Conservation (phyloP, 1,140 invertebrate genomes). For the Cotesia typhae region DNA sequence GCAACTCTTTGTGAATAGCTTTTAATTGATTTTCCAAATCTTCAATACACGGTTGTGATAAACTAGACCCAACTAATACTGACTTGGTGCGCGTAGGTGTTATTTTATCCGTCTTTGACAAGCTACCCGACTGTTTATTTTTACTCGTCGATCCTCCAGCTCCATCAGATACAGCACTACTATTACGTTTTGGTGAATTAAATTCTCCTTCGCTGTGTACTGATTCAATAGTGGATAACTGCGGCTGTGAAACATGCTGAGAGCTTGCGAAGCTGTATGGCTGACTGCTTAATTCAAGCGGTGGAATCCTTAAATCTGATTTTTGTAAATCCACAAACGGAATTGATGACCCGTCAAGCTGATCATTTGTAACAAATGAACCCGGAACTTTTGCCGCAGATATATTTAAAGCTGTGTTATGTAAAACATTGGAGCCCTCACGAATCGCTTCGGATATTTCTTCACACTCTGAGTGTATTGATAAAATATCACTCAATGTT, state of each 20-base stretch:
- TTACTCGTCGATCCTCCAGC: constrained; percentile 24
- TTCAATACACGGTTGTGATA: constrained; percentile 35
- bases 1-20: constrained; percentile 65
- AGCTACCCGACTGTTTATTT: neutral
- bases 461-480: constrained; percentile 74
- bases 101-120: neutral
- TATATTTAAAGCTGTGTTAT: constrained; percentile 45
- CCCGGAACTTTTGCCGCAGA: constrained; percentile 48
- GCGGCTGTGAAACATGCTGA: constrained; percentile 11
- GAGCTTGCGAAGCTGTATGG: neutral
- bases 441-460: constrained; percentile 63
- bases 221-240: constrained; percentile 14
- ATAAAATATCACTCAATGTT: constrained; percentile 75
- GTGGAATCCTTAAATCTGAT: constrained; percentile 44
- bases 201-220: constrained; percentile 27
- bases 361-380: constrained; percentile 27
- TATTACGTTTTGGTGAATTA: constrained; percentile 18
- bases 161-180: constrained; percentile 11
- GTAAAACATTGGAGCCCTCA: constrained; percentile 41
- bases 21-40: constrained; percentile 69
- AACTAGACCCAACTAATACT: neutral
- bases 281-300: constrained; percentile 42
- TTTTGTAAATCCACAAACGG: constrained; percentile 41
- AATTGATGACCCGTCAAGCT: constrained; percentile 32
- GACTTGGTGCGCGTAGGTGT: neutral